A percentile compares a stretch with the other conserved stretches of the same genome.
Conservation (phyloP, 92 coral and sea anemone species). For the Heteractis magnifica region DNA sequence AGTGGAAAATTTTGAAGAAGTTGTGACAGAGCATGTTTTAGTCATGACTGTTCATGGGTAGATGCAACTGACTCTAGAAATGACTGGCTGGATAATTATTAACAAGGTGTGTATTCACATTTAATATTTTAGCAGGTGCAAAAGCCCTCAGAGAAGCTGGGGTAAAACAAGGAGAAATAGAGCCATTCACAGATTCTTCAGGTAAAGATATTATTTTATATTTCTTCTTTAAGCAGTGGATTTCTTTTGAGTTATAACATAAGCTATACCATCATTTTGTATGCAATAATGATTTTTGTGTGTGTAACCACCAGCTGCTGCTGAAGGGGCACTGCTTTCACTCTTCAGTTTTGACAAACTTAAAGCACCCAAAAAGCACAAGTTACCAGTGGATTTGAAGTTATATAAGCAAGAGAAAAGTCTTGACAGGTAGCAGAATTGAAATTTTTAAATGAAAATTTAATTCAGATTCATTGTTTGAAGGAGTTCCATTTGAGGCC, state of each 20-base stretch:
- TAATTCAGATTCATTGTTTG: neutral
- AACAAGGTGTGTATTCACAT: neutral
- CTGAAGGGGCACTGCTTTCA: slow-evolving; percentile 81
- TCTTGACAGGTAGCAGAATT: slow-evolving; percentile 3
- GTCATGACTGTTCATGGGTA: too few species aligned
- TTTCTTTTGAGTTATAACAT: neutral
- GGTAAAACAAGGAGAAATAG: slow-evolving; percentile 68
- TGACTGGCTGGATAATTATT: neutral
- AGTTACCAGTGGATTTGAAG: slow-evolving; percentile 54
- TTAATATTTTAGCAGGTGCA: slow-evolving; percentile 64
- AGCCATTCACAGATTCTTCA: slow-evolving; percentile 76
- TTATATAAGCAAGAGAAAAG: slow-evolving; percentile 50
- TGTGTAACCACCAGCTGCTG: slow-evolving; percentile 59
- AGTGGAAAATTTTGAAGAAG: too few species aligned
- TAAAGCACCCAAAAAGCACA: slow-evolving; percentile 71
- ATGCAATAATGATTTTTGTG: neutral
- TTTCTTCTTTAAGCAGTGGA: neutral
- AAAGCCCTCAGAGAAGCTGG: slow-evolving; percentile 77
- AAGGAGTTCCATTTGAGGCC: too few species aligned
- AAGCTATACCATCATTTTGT: neutral
- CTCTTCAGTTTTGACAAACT: slow-evolving; percentile 76
- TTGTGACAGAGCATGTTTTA: too few species aligned
- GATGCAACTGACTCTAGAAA: too few species aligned
- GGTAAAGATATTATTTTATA: slow-evolving; percentile 26
- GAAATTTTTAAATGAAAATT: neutral